phyloP scores from a whole-genome alignment of 2,888 invertebrate species.

The Anagyrus pseudococci region DNA sequence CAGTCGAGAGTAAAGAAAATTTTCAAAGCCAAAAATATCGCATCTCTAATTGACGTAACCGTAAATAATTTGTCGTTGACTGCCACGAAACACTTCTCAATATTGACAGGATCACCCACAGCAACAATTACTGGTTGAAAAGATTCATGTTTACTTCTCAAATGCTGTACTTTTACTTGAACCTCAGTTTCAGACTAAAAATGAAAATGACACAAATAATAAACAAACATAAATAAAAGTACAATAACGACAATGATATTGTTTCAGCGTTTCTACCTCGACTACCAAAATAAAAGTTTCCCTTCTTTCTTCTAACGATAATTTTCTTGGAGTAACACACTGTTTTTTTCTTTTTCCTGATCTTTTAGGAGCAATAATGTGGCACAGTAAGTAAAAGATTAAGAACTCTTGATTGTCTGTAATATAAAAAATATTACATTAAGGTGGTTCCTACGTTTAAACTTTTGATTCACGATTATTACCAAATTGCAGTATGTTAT shows the following conservation, averaged over 20 bases:
- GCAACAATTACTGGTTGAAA: slow-evolving; percentile 8
- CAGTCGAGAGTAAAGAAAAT: slow-evolving; percentile 3
- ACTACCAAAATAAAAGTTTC: no score
- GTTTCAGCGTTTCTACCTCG: no score
- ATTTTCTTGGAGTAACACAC: background rate
- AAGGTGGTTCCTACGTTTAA: no score
- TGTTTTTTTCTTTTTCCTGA: background rate
- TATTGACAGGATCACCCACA: background rate
- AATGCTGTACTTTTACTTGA: background rate
- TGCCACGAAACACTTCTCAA: background rate
- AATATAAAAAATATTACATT: background rate
- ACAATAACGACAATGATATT: no score
- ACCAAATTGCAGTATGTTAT: no score
- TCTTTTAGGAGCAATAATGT: background rate
- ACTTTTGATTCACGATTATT: no score
- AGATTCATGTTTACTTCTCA: background rate
- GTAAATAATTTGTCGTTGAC: slow-evolving; percentile 1
- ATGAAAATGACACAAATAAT: no score
- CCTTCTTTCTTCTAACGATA: no score
- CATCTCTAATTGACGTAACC: background rate
- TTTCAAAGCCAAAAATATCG: background rate
- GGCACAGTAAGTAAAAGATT: background rate
- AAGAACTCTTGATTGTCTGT: background rate
- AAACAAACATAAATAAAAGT: no score
- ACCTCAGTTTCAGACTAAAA: no score